Conservation (phyloP, 2,797 vertebrate species). For the Ataeniobius toweri region DNA sequence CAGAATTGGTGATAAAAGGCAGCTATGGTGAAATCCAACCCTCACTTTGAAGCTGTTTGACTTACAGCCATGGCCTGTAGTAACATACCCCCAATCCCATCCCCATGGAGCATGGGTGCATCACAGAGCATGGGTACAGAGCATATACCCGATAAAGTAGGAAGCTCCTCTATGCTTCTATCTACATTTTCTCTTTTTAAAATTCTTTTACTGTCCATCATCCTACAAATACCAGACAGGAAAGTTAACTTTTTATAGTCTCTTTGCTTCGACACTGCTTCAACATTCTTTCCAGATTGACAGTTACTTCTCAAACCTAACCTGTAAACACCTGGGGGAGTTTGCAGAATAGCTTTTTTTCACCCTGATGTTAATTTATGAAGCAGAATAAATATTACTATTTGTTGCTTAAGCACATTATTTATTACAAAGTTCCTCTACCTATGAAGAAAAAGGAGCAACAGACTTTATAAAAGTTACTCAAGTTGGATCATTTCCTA, state of each 20-base stretch:
- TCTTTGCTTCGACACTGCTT: constrained; percentile 20
- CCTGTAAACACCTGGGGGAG: constrained; percentile 57
- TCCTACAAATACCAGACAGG: constrained; percentile 2
- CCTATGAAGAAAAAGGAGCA: constrained; percentile 23
- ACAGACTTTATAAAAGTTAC: constrained; percentile 33
- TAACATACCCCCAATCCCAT: too few relatives aligned
- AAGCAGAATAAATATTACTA: constrained; percentile 30
- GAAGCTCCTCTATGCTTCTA: too few relatives aligned
- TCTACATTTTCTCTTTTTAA: background rate
- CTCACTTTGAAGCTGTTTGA: too few relatives aligned
- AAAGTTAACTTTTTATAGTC: constrained; percentile 10
- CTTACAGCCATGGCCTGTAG: too few relatives aligned
- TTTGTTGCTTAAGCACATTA: constrained; percentile 52
- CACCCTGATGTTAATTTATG: constrained; percentile 37
- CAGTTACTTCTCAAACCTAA: constrained; percentile 36
- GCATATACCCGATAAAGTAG: too few relatives aligned
- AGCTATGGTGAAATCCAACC: too few relatives aligned
- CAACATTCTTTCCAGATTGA: constrained; percentile 39
- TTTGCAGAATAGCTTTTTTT: constrained; percentile 40
- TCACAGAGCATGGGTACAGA: too few relatives aligned
- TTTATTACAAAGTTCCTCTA: constrained; percentile 22
- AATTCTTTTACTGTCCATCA: constrained; percentile 16
- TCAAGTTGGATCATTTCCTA: constrained; percentile 29
- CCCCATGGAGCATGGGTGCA: too few relatives aligned
- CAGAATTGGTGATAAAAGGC: too few relatives aligned